Percentiles rank a stretch among this genome's conserved stretches.
Conservation (phyloP, 1,140 invertebrate species). For the Pseudomyrmex concolor region DNA sequence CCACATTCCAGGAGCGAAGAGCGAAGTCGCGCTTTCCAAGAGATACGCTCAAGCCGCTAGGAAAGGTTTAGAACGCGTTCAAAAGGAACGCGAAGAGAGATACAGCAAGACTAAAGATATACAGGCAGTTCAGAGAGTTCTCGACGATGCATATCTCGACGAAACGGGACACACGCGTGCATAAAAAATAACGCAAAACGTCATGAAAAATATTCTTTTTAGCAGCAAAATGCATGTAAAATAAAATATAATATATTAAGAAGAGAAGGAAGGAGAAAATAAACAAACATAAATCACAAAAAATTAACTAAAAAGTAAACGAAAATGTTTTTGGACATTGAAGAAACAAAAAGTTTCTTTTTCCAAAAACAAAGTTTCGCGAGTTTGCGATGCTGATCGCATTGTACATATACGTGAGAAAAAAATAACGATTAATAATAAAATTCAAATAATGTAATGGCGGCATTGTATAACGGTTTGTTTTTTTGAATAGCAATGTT, state of each 20-base stretch:
- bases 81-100: conserved; percentile 86
- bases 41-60: conserved; percentile 89
- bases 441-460: too few species aligned
- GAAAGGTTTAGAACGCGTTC: conserved; percentile 87
- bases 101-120: conserved; percentile 65
- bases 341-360: not conserved
- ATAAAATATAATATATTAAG: too few species aligned
- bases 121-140: conserved; percentile 66
- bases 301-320: not conserved
- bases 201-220: not conserved
- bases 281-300: too few species aligned
- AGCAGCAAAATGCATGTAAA: not conserved
- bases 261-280: too few species aligned
- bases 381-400: not conserved
- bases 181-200: conserved; percentile 4
- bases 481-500: too few species aligned
- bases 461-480: too few species aligned
- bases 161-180: conserved; percentile 65
- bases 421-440: too few species aligned
- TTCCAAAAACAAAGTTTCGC: not conserved
- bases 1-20: conserved; percentile 89
- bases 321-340: conserved; percentile 2
- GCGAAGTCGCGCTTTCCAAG: conserved; percentile 88
- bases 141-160: conserved; percentile 68
- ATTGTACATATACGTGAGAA: too few species aligned